Evolutionary conservation across 2,113 vertebrate genomes (phyloP).

Genomic region (Arenaria interpres): DNA sequence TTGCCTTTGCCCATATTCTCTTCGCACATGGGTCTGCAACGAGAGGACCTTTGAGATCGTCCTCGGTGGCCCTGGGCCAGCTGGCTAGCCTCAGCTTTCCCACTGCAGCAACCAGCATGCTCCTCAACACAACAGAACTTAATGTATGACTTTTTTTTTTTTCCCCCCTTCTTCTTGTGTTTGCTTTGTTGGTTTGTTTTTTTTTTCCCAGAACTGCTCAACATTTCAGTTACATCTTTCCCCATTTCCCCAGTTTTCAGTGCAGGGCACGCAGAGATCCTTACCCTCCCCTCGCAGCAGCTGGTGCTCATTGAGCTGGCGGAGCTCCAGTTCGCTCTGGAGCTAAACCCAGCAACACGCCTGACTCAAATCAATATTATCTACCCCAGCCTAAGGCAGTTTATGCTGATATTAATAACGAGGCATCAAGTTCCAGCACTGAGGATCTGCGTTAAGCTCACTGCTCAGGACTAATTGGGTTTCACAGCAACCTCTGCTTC

Average conservation of each 20-base stretch:
- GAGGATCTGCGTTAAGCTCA: background rate
- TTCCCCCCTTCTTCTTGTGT: no score
- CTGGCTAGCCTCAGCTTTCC: background rate
- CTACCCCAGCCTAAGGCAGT: background rate
- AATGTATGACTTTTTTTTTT: fast-evolving
- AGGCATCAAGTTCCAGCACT: background rate
- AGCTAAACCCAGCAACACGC: background rate
- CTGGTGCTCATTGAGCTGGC: background rate
- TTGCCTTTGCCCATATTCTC: background rate
- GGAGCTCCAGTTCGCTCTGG: background rate
- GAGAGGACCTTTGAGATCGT: background rate
- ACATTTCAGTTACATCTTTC: background rate
- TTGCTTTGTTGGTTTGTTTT: background rate
- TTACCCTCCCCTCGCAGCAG: background rate
- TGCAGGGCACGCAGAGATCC: fast-evolving
- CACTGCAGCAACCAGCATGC: background rate
- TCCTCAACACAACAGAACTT: background rate
- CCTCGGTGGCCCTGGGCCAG: background rate
- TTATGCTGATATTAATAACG: background rate
- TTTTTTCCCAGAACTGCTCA: background rate
- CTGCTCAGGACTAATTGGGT: background rate
- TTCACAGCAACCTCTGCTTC: background rate
- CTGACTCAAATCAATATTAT: background rate
- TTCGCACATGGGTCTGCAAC: background rate
- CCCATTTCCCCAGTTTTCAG: fast-evolving